Evolutionary conservation across 2,888 invertebrate genomes (phyloP).

Genomic region (Drosophila kambysellisi): DNA sequence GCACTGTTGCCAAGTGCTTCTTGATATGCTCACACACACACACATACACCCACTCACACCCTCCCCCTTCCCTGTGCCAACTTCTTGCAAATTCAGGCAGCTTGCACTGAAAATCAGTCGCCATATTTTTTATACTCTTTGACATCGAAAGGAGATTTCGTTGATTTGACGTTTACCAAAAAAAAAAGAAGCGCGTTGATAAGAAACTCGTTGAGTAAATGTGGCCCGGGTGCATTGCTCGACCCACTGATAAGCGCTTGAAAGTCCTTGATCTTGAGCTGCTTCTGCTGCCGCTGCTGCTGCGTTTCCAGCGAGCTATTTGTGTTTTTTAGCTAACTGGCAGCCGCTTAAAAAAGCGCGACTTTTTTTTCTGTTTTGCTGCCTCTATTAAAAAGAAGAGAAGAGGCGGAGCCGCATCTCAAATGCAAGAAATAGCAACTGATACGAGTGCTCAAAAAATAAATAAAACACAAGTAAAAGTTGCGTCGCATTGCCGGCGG

Average conservation of each 20-base stretch:
- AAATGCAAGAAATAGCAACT: constrained; percentile 51
- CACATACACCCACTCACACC: not conserved
- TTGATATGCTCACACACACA: not conserved
- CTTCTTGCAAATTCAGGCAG: constrained; percentile 1
- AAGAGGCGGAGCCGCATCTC: constrained; percentile 21
- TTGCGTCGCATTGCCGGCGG: constrained; percentile 49
- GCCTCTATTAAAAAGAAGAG: constrained; percentile 17
- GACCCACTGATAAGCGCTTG: constrained; percentile 70
- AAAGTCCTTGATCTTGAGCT: constrained; percentile 80
- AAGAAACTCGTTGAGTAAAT: constrained; percentile 78
- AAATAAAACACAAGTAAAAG: constrained; percentile 32
- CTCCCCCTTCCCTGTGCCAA: not conserved
- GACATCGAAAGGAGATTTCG: constrained; percentile 43
- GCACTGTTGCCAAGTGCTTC: constrained; percentile 38
- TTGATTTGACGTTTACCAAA: constrained; percentile 19
- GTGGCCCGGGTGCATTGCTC: constrained; percentile 78
- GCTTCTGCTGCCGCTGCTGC: constrained; percentile 1
- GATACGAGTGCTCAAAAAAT: constrained; percentile 47
- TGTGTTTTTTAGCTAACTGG: constrained; percentile 50
- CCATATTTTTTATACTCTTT: constrained; percentile 47
- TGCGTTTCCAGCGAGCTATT: constrained; percentile 50
- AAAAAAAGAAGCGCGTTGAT: constrained; percentile 51
- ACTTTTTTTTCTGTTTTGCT: constrained; percentile 4
- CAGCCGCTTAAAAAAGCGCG: constrained; percentile 50
- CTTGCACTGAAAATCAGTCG: constrained; percentile 11